Percentiles rank a stretch among this genome's conserved stretches.
Evolutionary conservation across 2,888 invertebrate species (phyloP).

Genomic region (Chirona hameri): DNA sequence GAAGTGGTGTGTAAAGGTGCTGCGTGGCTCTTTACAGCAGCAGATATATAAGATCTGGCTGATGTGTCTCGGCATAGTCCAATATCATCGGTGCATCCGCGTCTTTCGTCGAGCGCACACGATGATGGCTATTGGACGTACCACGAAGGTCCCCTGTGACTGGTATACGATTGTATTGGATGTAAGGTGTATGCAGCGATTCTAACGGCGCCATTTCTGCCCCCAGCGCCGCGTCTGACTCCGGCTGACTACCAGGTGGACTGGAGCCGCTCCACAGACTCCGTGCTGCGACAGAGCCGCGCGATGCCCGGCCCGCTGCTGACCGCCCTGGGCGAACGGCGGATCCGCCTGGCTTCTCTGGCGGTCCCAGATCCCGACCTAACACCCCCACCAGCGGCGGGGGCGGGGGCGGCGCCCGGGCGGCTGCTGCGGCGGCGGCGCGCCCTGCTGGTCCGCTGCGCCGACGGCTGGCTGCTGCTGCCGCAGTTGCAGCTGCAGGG

Average conservation of each 20-base stretch:
- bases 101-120: too few relatives aligned
- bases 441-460: conserved; percentile 36
- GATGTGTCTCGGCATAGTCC: too few relatives aligned
- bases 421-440: conserved; percentile 29
- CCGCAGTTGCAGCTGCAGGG: conserved; percentile 35
- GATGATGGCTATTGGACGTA: too few relatives aligned
- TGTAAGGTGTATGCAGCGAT: background rate
- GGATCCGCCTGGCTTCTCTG: conserved; percentile 32
- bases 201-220: background rate
- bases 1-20: too few relatives aligned
- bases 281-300: conserved; percentile 5
- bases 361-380: background rate
- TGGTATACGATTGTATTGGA: too few relatives aligned
- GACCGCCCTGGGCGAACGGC: conserved; percentile 29
- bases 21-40: too few relatives aligned
- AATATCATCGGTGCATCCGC: too few relatives aligned
- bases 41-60: too few relatives aligned
- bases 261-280: conserved; percentile 34
- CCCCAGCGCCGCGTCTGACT: conserved; percentile 37
- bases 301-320: conserved; percentile 34
- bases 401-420: conserved; percentile 32
- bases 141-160: too few relatives aligned
- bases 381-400: background rate
- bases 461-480: conserved; percentile 37
- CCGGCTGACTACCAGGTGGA: conserved; percentile 31